Evolutionary conservation across 2,113 vertebrate genomes (phyloP).

Genomic region (Tenrec ecaudatus): DNA sequence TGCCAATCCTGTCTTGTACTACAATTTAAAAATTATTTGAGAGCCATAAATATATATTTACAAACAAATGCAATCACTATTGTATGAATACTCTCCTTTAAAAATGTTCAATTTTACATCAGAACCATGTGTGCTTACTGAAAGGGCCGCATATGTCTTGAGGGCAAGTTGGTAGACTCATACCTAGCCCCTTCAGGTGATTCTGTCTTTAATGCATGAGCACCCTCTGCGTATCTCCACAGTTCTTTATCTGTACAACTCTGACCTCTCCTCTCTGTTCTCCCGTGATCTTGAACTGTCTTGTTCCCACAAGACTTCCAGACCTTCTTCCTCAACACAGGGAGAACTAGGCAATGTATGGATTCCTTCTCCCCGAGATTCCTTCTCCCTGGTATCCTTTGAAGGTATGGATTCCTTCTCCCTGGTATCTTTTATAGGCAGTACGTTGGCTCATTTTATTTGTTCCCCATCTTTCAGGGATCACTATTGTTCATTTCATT

Average conservation of each 20-base stretch:
- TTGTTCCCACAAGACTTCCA: neutral
- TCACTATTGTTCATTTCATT: neutral
- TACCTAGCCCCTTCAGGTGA: neutral
- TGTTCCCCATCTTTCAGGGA: neutral
- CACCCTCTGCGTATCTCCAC: neutral
- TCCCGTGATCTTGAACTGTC: neutral
- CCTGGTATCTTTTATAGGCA: neutral
- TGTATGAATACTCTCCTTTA: too few relatives aligned
- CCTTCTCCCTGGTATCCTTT: too few relatives aligned
- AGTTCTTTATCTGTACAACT: neutral
- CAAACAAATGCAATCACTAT: too few relatives aligned
- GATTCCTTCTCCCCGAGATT: neutral
- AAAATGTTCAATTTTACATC: too few relatives aligned
- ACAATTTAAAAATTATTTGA: too few relatives aligned
- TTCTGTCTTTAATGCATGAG: neutral
- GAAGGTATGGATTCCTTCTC: neutral
- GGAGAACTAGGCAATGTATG: neutral
- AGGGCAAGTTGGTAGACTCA: too few relatives aligned
- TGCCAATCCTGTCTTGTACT: too few relatives aligned
- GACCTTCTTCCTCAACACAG: neutral
- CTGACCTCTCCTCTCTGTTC: neutral
- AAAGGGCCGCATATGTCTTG: too few relatives aligned
- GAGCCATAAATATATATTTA: too few relatives aligned
- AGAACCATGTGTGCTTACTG: too few relatives aligned
- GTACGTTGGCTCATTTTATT: neutral